Evolutionary conservation across 2,888 invertebrate species (phyloP), one percentile per base, ranked within the genome.

Genomic region (Pachliopta kotzebuea): DNA sequence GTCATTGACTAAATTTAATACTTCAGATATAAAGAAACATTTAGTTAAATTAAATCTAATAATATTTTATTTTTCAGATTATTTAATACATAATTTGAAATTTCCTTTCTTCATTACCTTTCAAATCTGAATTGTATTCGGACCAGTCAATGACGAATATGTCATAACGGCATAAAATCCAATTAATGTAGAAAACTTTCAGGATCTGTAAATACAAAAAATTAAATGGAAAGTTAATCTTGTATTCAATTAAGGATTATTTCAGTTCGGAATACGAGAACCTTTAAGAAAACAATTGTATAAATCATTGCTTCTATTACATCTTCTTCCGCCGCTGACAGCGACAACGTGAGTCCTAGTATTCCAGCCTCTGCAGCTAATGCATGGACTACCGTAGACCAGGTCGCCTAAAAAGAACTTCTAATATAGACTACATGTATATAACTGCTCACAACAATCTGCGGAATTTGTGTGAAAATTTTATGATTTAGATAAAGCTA

Each of bases 81-180:
- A n/a, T n/a, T n/a, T n/a, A n/a, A n/a, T n/a, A n/a, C n/a, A n/a
- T n/a, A n/a, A n/a, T n/a, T n/a, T n/a, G n/a, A n/a, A n/a, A n/a
- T n/a, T n/a, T n/a, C n/a, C n/a, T n/a, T n/a, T n/a, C n/a, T n/a
- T n/a, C n/a, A n/a, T n/a, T 69, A 74, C 90, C 88, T 83, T 81
- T 84, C 0, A 76, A 70, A 1, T 83, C 73, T 31, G 84, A 75
- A 69, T 86, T 85, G 60, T 88, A 87, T 69, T 85, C 81, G 0
- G 85, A 79, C 91, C 91, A 91, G 65, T 90, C 85, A 63, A 91
- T 72, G 60, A 90, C 85, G 72, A 87, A 87, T 4, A 89, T 71
- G 53, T 90, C 88, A 59, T 76, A 80, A 3, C 77, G 75, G 69
- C 85, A 86, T 67, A 90, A 89, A n/a, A 77, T 83, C 78, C 84